These are phyloP conservation scores for Puffinus mauretanicus DNA, from an alignment of 2,113 vertebrate species.

Conservation along the genomic window DNA sequence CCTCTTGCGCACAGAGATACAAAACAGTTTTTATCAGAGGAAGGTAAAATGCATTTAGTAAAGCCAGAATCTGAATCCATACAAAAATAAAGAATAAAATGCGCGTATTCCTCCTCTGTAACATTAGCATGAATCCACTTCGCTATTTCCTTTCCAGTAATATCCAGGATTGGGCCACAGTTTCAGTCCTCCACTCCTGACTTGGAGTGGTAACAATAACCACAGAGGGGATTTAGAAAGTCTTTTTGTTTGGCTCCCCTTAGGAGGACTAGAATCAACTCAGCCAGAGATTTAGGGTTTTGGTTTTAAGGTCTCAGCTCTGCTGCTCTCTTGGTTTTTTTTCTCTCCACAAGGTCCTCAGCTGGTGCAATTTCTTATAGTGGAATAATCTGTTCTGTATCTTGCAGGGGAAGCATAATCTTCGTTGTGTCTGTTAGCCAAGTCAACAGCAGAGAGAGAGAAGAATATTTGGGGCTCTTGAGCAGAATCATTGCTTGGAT, in stretches of 20 bases:
- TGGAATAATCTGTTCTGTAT: background rate
- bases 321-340: background rate
- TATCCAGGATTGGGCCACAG: background rate
- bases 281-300: background rate
- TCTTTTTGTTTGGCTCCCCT: background rate
- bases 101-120: background rate
- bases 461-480: background rate
- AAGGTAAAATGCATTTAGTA: background rate
- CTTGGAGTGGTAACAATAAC: background rate
- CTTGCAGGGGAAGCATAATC: background rate
- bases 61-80: background rate
- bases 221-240: background rate
- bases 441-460: background rate
- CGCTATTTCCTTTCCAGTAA: background rate
- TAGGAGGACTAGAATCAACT: background rate
- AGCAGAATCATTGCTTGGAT: background rate
- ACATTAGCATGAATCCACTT: background rate
- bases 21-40: background rate
- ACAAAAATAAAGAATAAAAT: background rate
- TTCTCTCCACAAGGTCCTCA: background rate
- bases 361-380: background rate
- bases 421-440: background rate
- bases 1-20: background rate
- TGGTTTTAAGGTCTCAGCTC: background rate
- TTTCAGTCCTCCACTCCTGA: background rate